Percentiles rank a stretch among this genome's conserved stretches.
Conservation (phyloP, 1,140 invertebrate genomes). For the Panagrolaimus sp. region DNA sequence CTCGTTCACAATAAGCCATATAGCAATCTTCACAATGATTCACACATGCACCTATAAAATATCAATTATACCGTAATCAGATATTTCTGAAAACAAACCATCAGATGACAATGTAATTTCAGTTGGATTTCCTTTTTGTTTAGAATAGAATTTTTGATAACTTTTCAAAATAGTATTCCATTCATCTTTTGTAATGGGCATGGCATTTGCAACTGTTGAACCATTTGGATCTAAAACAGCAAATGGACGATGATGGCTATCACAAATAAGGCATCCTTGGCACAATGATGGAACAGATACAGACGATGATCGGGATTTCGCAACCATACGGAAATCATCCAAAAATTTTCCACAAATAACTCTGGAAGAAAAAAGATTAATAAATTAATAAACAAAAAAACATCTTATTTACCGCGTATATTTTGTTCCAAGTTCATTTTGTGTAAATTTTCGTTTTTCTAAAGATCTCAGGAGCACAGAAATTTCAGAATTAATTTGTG, state of each 20-base stretch:
- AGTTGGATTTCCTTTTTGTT: neutral
- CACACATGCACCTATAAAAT: neutral
- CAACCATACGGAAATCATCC: neutral
- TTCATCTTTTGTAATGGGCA: neutral
- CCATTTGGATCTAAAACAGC: neutral
- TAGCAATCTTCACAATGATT: neutral
- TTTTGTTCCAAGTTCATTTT: neutral
- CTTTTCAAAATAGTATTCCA: neutral
- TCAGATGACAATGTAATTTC: neutral
- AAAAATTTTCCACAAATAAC: constrained; percentile 4
- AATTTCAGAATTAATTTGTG: neutral
- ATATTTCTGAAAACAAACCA: neutral
- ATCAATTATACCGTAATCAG: neutral
- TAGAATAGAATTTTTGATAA: neutral
- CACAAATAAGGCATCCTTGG: constrained; percentile 3
- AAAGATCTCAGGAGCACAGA: neutral
- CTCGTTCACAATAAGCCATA: neutral
- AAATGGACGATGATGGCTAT: neutral
- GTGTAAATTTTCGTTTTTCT: neutral
- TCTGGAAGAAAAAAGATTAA: no score
- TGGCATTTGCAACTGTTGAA: neutral
- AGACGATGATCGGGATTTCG: neutral
- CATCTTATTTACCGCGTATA: no score
- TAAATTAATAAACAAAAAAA: no score
- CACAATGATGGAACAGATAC: constrained; percentile 1